A percentile compares a stretch with the other conserved stretches of the same genome.
Conservation (phyloP, 2,113 vertebrate species). For the Prietella phreatophila region DNA sequence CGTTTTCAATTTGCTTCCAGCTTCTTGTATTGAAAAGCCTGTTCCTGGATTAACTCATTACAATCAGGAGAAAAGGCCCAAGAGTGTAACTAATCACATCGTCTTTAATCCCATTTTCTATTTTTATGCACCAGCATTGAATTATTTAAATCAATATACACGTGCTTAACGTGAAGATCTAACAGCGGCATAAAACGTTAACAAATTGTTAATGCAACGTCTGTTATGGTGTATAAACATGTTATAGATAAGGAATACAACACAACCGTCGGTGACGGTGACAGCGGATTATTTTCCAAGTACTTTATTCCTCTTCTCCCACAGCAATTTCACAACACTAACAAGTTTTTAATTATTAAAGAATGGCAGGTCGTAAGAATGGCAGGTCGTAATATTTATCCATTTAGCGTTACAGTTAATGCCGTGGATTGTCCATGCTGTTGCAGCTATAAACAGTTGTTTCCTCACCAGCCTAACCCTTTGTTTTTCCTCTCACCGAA, state of each 20-base stretch:
- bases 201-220: background rate
- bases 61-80: conserved; percentile 54
- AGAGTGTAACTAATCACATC: conserved; percentile 61
- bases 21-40: conserved; percentile 47
- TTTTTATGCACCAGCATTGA: conserved; percentile 34
- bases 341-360: background rate
- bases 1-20: conserved; percentile 52
- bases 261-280: no score
- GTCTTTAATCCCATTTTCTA: conserved; percentile 46
- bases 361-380: background rate
- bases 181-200: background rate
- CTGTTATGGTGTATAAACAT: background rate
- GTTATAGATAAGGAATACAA: background rate
- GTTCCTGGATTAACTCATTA: conserved; percentile 57
- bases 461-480: background rate
- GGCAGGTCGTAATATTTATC: background rate
- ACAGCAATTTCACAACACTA: background rate
- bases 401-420: background rate
- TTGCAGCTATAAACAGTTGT: background rate
- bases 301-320: background rate
- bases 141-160: conserved; percentile 33
- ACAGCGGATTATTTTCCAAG: background rate
- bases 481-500: background rate
- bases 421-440: background rate
- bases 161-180: conserved; percentile 36